Evolutionary conservation across 2,797 vertebrate genomes (phyloP), one percentile per base, ranked within the genome.

Genomic region (Enteromius viviparus): DNA sequence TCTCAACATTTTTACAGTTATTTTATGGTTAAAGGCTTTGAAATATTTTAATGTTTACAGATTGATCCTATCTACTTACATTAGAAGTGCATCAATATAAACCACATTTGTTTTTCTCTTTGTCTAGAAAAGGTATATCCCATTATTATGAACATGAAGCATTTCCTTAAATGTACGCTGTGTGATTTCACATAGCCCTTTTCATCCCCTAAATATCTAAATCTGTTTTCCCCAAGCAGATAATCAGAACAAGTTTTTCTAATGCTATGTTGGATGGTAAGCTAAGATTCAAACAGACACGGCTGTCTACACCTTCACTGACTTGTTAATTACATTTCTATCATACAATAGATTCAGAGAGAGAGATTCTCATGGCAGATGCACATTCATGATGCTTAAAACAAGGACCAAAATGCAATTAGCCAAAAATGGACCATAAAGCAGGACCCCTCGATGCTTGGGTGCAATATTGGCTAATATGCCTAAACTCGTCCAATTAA

Each of bases 381-480:
- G 66, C 40, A 65, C 55, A 12, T 51, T 32, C 71, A 47, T 64
- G 42, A 74, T 47, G 29, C 26, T 74, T 42, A 32, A 75, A 47
- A 42, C 58, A 47, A 74, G 47, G 26, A 37, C 64, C 76, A 68
- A 66, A 82, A 82, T 78, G 75, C 58, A 82, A 82, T 82, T 74
- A 82, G 75, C 60, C 55, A n/a, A 72, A 84, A 64, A 72, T 53
- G 68, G 75, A 64, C 80, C 51, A 78, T 82, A 74, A 78, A 82
- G 70, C 80, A 69, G 47, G 26, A 49, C 64, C 62, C 64, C 23
- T 85, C 40, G 64, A 81, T 62, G 72, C 64, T 72, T 47, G 65
- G 34, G 77, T 85, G 75, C 69, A 62, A 81, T 81, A 80, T 74
- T 66, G 65, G 60, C 80, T 82, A 84, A 82, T 81, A 78, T 82